Evolutionary conservation across 2,113 vertebrate genomes (phyloP).

Genomic region (Thunnus maccoyii): DNA sequence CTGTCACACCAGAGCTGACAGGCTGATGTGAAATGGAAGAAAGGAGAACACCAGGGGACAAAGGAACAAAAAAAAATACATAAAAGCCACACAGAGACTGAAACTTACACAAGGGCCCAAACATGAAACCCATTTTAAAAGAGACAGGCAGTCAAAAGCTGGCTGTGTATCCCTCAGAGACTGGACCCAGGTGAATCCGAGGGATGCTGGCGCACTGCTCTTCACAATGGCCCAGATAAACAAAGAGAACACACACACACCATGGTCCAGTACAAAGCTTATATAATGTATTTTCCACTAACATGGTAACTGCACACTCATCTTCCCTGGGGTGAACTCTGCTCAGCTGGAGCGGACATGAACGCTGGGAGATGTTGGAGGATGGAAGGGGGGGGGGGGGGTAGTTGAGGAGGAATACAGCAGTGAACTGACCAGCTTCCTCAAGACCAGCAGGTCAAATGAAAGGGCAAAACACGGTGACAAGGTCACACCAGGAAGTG

Average conservation of each 20-base stretch:
- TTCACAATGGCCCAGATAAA: conserved; percentile 66
- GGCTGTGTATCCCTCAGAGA: conserved; percentile 48
- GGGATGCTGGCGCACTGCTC: conserved; percentile 56
- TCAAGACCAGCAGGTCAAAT: conserved; percentile 40
- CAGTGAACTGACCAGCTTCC: conserved; percentile 34
- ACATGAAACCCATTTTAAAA: conserved; percentile 17
- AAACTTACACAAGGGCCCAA: conserved; percentile 27
- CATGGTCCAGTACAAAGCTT: conserved; percentile 59
- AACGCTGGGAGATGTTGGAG: conserved; percentile 46
- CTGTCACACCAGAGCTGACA: conserved; percentile 67
- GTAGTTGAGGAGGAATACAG: conserved; percentile 1
- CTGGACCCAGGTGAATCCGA: conserved; percentile 69
- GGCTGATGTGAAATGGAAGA: conserved; percentile 31
- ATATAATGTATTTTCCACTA: conserved; percentile 77
- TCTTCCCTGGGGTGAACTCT: conserved; percentile 69
- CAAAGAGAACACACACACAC: conserved; percentile 45
- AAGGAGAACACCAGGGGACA: conserved; percentile 19
- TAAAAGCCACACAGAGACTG: conserved; percentile 37
- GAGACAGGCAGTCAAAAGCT: conserved; percentile 39
- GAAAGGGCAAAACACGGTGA: conserved; percentile 18
- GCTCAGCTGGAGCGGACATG: conserved; percentile 71
- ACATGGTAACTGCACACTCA: conserved; percentile 77
- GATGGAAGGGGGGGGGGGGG: neutral
- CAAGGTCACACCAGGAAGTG: conserved; percentile 49
- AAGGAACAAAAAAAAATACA: conserved; percentile 21